phyloP scores from a whole-genome alignment of 2,113 vertebrate genomes.

The Tretioscincus oriximinensis region DNA sequence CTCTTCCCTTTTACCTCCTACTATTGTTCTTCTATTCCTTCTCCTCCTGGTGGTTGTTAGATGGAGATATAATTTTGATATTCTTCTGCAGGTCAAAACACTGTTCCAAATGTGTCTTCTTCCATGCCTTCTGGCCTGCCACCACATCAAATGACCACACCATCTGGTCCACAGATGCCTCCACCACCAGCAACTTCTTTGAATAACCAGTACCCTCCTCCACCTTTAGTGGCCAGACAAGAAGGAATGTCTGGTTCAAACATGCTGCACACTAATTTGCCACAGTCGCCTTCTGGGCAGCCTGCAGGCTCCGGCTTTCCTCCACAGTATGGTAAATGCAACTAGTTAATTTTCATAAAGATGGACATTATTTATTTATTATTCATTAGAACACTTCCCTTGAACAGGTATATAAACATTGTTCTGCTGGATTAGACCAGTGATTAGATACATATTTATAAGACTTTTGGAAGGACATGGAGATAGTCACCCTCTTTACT shows the following conservation, averaged over 20 bases:
- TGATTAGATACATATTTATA: too few relatives aligned
- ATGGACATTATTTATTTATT: too few relatives aligned
- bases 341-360: not conserved
- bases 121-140: slow-evolving; percentile 59
- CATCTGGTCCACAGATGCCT: slow-evolving; percentile 71
- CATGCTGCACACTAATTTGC: slow-evolving; percentile 70
- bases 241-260: slow-evolving; percentile 72
- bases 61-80: not conserved
- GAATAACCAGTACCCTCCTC: slow-evolving; percentile 68
- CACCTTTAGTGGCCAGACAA: slow-evolving; percentile 61
- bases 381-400: not conserved
- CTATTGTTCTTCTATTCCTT: not conserved
- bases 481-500: too few relatives aligned
- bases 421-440: too few relatives aligned
- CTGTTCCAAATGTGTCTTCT: slow-evolving; percentile 44
- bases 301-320: slow-evolving; percentile 75
- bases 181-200: slow-evolving; percentile 65
- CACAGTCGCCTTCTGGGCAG: slow-evolving; percentile 74
- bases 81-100: slow-evolving; percentile 67
- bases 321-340: slow-evolving; percentile 80
- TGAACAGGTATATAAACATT: too few relatives aligned
- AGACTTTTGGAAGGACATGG: too few relatives aligned
- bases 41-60: not conserved
- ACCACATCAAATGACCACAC: slow-evolving; percentile 55
- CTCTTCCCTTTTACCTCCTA: not conserved